Percentiles rank a stretch among this genome's conserved stretches.
Conservation (phyloP, 1,140 invertebrate genomes). For the Lutraria rhynchaena region DNA sequence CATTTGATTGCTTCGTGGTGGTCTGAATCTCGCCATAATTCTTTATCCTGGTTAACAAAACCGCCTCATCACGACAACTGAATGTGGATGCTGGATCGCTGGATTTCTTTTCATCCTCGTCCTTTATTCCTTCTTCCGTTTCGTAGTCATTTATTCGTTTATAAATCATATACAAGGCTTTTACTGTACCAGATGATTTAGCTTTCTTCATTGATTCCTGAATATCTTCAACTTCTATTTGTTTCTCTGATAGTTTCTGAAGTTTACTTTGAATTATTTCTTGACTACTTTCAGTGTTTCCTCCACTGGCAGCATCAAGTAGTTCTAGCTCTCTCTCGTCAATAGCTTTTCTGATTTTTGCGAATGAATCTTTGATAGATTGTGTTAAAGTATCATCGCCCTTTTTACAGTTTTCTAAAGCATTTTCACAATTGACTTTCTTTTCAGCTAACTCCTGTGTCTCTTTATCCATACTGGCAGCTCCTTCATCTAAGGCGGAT, state of each 20-base stretch:
- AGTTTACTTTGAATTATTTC: conserved; percentile 62
- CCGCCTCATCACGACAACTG: conserved; percentile 61
- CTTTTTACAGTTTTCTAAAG: conserved; percentile 57
- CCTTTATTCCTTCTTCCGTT: conserved; percentile 56
- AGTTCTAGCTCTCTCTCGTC: conserved; percentile 68
- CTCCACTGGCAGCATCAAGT: conserved; percentile 55
- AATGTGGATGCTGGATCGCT: conserved; percentile 65
- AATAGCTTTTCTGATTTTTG: conserved; percentile 59
- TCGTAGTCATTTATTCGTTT: conserved; percentile 63
- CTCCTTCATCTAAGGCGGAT: conserved; percentile 65
- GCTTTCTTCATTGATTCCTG: conserved; percentile 62
- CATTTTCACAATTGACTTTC: conserved; percentile 57
- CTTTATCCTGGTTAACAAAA: conserved; percentile 61
- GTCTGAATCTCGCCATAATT: conserved; percentile 68
- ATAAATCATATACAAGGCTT: conserved; percentile 70
- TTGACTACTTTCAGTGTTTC: conserved; percentile 61
- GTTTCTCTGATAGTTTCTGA: conserved; percentile 46
- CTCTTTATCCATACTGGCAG: conserved; percentile 65
- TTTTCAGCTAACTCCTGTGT: conserved; percentile 58
- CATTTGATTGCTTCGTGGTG: conserved; percentile 14
- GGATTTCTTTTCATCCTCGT: conserved; percentile 64
- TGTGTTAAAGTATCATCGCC: conserved; percentile 59
- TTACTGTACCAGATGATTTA: conserved; percentile 63
- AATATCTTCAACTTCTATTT: conserved; percentile 54
- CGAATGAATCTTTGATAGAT: conserved; percentile 65